These are phyloP conservation scores for Catocala fraxini DNA, from an alignment of 2,888 invertebrate genomes.

Conservation along the genomic window DNA sequence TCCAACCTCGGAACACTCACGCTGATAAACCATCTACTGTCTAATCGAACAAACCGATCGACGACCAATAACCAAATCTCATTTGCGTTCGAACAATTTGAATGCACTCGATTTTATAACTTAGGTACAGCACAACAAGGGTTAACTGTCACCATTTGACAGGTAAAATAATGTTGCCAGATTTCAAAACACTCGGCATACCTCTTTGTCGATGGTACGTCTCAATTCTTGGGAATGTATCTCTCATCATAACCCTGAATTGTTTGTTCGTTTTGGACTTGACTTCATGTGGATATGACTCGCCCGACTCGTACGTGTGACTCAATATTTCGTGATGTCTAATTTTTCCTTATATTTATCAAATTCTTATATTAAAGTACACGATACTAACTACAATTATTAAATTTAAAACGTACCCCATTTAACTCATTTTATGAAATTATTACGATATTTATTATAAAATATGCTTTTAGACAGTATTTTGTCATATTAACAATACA, in stretches of 20 bases:
- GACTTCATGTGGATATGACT: conserved; percentile 44
- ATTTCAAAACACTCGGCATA: conserved; percentile 65
- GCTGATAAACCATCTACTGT: conserved; percentile 73
- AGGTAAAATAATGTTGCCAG: conserved; percentile 33
- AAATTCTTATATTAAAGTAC: background rate
- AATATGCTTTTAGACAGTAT: no score
- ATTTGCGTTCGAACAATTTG: background rate
- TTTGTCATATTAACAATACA: no score
- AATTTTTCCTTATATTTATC: background rate
- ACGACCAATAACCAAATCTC: conserved; percentile 46
- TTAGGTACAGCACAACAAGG: conserved; percentile 41
- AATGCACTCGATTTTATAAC: conserved; percentile 39
- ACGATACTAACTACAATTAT: no score
- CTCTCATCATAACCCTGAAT: conserved; percentile 65
- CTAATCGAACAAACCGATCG: conserved; percentile 77
- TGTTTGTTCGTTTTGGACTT: conserved; percentile 51
- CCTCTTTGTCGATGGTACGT: conserved; percentile 73
- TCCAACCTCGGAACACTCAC: conserved; percentile 74
- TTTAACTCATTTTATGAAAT: no score
- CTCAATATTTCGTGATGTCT: background rate
- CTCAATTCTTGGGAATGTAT: conserved; percentile 78
- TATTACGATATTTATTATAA: no score
- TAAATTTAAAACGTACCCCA: no score
- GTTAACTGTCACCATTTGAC: conserved; percentile 20
- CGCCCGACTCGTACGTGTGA: conserved; percentile 19